phyloP scores from a whole-genome alignment of 64 coral and sea anemone species.

The Trachythela sp. region DNA sequence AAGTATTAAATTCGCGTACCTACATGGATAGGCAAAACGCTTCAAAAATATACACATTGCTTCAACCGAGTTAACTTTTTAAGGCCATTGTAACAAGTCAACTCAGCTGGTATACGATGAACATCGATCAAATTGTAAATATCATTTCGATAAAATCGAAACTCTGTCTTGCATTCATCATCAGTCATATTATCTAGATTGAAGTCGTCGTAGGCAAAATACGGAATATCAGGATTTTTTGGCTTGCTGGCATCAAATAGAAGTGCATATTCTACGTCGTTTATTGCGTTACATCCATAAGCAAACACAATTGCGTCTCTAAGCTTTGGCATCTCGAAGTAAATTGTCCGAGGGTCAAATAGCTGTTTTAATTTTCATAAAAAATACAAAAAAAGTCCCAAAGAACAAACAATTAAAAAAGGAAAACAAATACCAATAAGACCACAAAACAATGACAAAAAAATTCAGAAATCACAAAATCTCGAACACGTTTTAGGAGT shows the following conservation, averaged over 20 bases:
- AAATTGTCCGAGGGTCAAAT: too few relatives aligned
- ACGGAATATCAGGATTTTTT: slow-evolving; percentile 39
- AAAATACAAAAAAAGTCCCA: too few relatives aligned
- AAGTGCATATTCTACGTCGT: slow-evolving; percentile 27
- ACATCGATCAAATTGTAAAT: slow-evolving; percentile 7
- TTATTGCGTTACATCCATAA: slow-evolving; percentile 29
- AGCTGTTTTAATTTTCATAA: too few relatives aligned
- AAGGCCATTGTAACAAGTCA: slow-evolving; percentile 20
- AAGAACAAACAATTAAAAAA: too few relatives aligned
- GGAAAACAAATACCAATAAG: too few relatives aligned
- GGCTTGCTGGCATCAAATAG: slow-evolving; percentile 35
- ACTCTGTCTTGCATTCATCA: slow-evolving; percentile 36
- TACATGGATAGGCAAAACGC: slow-evolving; percentile 28
- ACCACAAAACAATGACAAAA: too few relatives aligned
- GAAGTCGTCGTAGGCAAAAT: not conserved
- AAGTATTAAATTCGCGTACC: too few relatives aligned
- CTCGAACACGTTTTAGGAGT: too few relatives aligned
- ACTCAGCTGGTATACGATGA: slow-evolving; percentile 4
- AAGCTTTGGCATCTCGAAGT: slow-evolving; percentile 9
- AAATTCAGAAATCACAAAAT: too few relatives aligned
- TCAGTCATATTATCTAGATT: slow-evolving; percentile 37
- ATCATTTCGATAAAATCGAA: slow-evolving; percentile 38
- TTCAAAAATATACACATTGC: slow-evolving; percentile 33
- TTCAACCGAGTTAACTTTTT: slow-evolving; percentile 26
- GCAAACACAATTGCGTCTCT: slow-evolving; percentile 25